These are phyloP conservation scores for Cinara cedri DNA, from an alignment of 2,888 invertebrate species.

Conservation along the genomic window DNA sequence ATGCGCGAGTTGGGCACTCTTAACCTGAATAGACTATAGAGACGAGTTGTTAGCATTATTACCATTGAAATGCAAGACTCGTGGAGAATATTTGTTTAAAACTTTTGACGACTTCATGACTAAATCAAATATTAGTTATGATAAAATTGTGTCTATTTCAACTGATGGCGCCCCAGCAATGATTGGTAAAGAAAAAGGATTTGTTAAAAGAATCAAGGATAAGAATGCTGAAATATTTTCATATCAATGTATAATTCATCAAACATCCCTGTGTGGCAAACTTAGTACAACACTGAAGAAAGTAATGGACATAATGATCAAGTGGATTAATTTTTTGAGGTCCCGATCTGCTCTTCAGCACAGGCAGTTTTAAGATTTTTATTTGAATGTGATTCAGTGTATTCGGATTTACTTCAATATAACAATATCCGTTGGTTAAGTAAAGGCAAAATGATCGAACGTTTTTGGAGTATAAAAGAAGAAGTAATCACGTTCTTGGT, in stretches of 20 bases:
- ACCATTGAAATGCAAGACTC: too few relatives aligned
- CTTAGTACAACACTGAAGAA: conserved; percentile 20
- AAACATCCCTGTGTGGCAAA: conserved; percentile 26
- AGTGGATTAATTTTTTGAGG: conserved; percentile 31
- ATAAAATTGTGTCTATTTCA: conserved; percentile 45
- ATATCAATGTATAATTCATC: conserved; percentile 43
- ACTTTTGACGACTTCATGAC: conserved; percentile 59
- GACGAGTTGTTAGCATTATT: too few relatives aligned
- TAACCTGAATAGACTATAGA: too few relatives aligned
- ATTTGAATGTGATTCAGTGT: conserved; percentile 24
- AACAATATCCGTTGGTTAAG: conserved; percentile 27
- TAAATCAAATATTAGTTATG: conserved; percentile 30
- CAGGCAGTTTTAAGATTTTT: conserved; percentile 26
- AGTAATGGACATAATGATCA: conserved; percentile 24
- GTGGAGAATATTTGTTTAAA: too few relatives aligned
- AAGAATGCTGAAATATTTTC: conserved; percentile 12
- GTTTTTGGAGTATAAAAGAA: conserved; percentile 2
- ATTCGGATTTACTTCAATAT: conserved; percentile 33
- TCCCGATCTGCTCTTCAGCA: conserved; percentile 10
- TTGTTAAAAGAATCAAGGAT: conserved; percentile 11
- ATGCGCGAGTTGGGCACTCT: too few relatives aligned
- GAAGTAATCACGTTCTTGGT: conserved; percentile 2
- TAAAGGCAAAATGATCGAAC: conserved; percentile 13
- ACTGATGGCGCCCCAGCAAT: conserved; percentile 40
- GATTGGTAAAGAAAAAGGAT: conserved; percentile 41